Percentiles rank a stretch among this genome's conserved stretches.
These are phyloP conservation scores for Drosophila limbata DNA, from an alignment of 2,888 invertebrate species.

Conservation along the genomic window DNA sequence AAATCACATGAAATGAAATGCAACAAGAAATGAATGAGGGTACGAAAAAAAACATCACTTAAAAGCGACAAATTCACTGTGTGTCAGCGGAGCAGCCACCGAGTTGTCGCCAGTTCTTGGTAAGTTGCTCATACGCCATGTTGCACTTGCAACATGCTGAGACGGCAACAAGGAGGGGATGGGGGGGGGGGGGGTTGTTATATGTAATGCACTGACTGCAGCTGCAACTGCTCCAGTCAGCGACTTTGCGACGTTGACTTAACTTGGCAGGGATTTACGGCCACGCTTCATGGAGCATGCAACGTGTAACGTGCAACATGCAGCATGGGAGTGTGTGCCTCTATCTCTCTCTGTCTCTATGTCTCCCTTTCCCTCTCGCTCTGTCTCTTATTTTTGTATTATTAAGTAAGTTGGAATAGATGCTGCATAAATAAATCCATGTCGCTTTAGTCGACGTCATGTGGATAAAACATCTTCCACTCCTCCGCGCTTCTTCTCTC, in stretches of 20 bases:
- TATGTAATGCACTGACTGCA: conserved; percentile 68
- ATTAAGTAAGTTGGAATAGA: conserved; percentile 72
- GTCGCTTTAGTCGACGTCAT: conserved; percentile 70
- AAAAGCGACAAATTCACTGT: conserved; percentile 78
- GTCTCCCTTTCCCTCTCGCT: conserved; percentile 6
- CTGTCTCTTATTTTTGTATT: conserved; percentile 54
- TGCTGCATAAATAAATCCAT: conserved; percentile 78
- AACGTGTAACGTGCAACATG: conserved; percentile 37
- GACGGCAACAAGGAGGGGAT: conserved; percentile 2
- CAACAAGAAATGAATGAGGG: conserved; percentile 5
- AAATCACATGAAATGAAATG: conserved; percentile 55
- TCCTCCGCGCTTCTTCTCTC: conserved; percentile 1
- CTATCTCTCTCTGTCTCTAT: conserved; percentile 7
- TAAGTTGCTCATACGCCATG: conserved; percentile 83
- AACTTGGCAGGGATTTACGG: conserved; percentile 81
- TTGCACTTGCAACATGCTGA: conserved; percentile 80
- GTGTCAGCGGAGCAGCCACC: conserved; percentile 61
- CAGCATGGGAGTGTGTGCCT: conserved; percentile 30
- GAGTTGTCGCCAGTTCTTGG: conserved; percentile 36
- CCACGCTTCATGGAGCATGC: conserved; percentile 58
- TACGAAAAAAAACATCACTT: conserved; percentile 44
- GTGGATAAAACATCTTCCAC: conserved; percentile 43
- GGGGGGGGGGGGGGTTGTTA: conserved; percentile 7
- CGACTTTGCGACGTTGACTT: conserved; percentile 78
- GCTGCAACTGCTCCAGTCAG: conserved; percentile 56